Evolutionary conservation across 2,888 invertebrate genomes (phyloP), one percentile per base, ranked within the genome.

Genomic region (Palloptera scutellata): DNA sequence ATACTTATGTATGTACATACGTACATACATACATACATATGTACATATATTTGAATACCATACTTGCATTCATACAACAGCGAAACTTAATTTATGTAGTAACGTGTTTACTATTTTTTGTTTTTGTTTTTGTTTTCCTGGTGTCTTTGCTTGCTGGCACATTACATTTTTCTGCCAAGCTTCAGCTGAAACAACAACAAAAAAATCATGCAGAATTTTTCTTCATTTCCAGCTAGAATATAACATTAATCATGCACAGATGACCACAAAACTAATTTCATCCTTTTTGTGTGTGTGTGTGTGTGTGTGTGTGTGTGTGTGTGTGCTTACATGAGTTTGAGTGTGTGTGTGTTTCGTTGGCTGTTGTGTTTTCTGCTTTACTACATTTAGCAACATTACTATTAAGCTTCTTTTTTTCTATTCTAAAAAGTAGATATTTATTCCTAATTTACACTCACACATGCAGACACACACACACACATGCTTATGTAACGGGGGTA

Each of bases 191-290:
- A 30, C 2, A 30, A 6, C 2, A 30, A 30, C 2, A 30, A 30
- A 6, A 30, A 30, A 30, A 30, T 30, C 30, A 30, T 30, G 30
- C 30, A 60, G 40, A 20, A 61, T 12, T 52, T 43, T 61, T 45
- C 59, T 42, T 59, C 54, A 43, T 54, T 30, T 20, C 45, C 43
- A 57, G 54, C 43, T 45, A 10, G 61, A 61, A 62, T 45, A 11
- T 59, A 42, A 66, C 74, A 72, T 72, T 73, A 75, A 72, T 73
- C 74, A 73, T 75, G 68, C 71, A 72, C 72, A 72, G 70, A 70
- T 72, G 73, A 75, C 72, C 72, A 72, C 74, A 75, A 75, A 73
- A 73, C 71, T 72, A 72, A 73, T 75, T 72, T 72, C 54, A 66
- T 64, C 42, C 68, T 66, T 63, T 57, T 61, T 8, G 19, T 41